Conservation (phyloP, 2,113 vertebrate genomes). For the Sylvia atricapilla region DNA sequence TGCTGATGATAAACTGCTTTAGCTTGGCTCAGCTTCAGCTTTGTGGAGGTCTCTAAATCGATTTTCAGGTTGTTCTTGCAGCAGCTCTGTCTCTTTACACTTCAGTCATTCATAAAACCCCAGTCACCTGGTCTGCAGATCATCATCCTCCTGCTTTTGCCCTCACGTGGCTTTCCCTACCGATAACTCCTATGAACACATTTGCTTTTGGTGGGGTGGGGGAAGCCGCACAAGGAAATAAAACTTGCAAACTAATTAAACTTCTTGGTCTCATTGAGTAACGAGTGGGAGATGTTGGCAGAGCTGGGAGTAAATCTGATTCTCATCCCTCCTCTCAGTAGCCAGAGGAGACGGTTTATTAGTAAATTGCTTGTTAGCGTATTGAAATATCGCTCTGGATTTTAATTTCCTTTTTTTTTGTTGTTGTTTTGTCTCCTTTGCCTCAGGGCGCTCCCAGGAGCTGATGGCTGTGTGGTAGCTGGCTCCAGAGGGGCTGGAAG, state of each 20-base stretch:
- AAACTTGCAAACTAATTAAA: constrained; percentile 14
- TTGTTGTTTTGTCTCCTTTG: background rate
- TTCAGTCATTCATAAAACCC: background rate
- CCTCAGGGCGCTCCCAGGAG: constrained; percentile 70
- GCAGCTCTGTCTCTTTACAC: background rate
- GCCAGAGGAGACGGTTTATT: constrained; percentile 20
- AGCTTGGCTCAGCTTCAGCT: background rate
- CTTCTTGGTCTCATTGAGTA: background rate
- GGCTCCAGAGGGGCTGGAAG: constrained; percentile 70
- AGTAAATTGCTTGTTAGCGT: background rate
- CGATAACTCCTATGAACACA: accelerated
- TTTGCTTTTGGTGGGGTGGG: background rate
- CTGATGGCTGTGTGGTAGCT: constrained; percentile 82
- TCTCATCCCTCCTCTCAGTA: background rate
- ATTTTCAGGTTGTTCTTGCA: background rate
- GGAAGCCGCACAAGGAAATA: background rate
- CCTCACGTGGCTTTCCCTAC: background rate
- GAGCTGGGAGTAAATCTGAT: background rate
- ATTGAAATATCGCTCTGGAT: background rate
- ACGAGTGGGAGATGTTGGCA: background rate
- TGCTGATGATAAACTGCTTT: background rate
- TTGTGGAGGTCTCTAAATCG: background rate
- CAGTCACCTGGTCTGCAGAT: background rate
- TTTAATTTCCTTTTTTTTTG: background rate
- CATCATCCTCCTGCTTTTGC: background rate